phyloP scores from a whole-genome alignment of 1,140 invertebrate genomes.

The Pachypsylla venusta region DNA sequence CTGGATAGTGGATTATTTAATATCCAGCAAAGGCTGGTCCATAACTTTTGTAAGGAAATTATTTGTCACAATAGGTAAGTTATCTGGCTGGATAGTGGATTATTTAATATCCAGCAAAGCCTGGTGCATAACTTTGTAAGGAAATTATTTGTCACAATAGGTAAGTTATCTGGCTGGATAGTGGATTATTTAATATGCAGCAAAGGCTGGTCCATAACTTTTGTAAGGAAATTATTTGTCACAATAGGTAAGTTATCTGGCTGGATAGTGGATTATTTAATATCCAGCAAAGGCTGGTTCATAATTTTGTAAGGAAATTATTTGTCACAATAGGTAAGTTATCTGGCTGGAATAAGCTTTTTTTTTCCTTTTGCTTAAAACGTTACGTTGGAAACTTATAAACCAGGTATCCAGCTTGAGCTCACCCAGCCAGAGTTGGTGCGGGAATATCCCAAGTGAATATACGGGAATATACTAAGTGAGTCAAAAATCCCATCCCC shows the following conservation, averaged over 20 bases:
- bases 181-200: slow-evolving; percentile 44
- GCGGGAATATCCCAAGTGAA: too few species aligned
- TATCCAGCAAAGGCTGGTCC: slow-evolving; percentile 36
- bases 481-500: too few species aligned
- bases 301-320: slow-evolving; percentile 48
- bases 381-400: too few species aligned
- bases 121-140: slow-evolving; percentile 44
- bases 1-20: slow-evolving; percentile 44
- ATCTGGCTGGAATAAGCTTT: too few species aligned
- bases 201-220: slow-evolving; percentile 36
- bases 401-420: too few species aligned
- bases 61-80: slow-evolving; percentile 46
- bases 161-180: slow-evolving; percentile 35
- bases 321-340: slow-evolving; percentile 46
- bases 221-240: neutral
- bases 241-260: slow-evolving; percentile 20
- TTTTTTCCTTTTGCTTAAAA: too few species aligned
- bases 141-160: slow-evolving; percentile 55
- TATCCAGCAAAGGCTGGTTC: slow-evolving; percentile 37
- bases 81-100: slow-evolving; percentile 36
- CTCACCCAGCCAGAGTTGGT: too few species aligned
- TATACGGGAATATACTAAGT: too few species aligned
- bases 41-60: slow-evolving; percentile 50
- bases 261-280: slow-evolving; percentile 44
- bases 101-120: slow-evolving; percentile 39